These are phyloP conservation scores for Hiodon tergisus DNA, from an alignment of 2,113 vertebrate species.

Conservation along the genomic window DNA sequence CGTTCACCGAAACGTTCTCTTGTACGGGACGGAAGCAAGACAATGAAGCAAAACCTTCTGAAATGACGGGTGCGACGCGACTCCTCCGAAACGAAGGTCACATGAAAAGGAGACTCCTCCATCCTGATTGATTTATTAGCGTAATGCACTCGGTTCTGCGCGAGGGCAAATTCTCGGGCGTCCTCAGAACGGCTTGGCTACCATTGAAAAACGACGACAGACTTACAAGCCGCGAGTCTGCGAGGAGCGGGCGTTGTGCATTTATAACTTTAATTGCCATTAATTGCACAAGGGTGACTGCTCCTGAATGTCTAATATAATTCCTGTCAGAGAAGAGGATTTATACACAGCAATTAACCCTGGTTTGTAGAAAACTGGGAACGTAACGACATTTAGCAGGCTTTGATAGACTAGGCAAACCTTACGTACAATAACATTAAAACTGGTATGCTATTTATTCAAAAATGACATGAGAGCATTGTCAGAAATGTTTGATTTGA, in stretches of 20 bases:
- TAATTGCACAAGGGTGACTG: constrained; percentile 79
- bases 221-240: constrained; percentile 71
- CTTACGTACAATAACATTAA: background rate
- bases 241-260: constrained; percentile 59
- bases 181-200: constrained; percentile 80
- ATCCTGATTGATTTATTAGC: constrained; percentile 17
- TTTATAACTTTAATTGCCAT: constrained; percentile 64
- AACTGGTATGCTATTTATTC: constrained; percentile 7
- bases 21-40: background rate
- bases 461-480: too few relatives aligned
- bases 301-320: constrained; percentile 74
- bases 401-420: constrained; percentile 16
- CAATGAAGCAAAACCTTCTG: background rate
- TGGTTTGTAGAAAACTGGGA: constrained; percentile 56
- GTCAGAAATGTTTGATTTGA: too few relatives aligned
- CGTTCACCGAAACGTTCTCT: background rate
- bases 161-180: constrained; percentile 67
- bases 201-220: constrained; percentile 74
- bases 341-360: constrained; percentile 79
- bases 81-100: background rate
- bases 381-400: constrained; percentile 30
- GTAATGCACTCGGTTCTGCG: constrained; percentile 19
- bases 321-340: constrained; percentile 66
- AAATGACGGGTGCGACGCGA: background rate
- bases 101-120: background rate